Conservation (phyloP, 2,888 invertebrate species). For the Trichogramma evanescens region DNA sequence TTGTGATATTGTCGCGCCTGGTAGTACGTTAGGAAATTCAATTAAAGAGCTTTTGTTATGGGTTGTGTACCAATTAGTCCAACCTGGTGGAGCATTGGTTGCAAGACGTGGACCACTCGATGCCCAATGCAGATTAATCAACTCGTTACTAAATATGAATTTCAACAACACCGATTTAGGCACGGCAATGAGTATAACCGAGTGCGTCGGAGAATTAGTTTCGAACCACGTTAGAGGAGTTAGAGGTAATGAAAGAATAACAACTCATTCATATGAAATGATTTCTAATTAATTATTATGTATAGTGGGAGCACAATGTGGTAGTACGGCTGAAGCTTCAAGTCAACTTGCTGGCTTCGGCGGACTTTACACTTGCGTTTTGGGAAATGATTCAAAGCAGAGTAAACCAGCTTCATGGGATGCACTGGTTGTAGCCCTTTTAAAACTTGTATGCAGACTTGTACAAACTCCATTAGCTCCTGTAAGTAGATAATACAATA, state of each 20-base stretch:
- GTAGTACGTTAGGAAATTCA: constrained; percentile 51
- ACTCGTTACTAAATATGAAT: constrained; percentile 59
- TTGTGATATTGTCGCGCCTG: constrained; percentile 55
- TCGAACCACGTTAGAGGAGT: constrained; percentile 40
- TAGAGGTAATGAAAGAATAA: constrained; percentile 29
- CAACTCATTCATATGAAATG: no score
- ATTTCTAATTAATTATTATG: background rate
- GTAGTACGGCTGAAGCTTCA: constrained; percentile 44
- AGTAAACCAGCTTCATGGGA: constrained; percentile 65
- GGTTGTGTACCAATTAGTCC: constrained; percentile 65
- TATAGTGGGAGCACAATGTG: constrained; percentile 42
- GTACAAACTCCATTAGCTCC: constrained; percentile 58
- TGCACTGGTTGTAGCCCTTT: constrained; percentile 63
- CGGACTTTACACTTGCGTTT: constrained; percentile 68
- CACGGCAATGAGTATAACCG: constrained; percentile 66
- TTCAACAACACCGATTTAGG: constrained; percentile 64
- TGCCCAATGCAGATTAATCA: constrained; percentile 67
- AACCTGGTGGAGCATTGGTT: constrained; percentile 59
- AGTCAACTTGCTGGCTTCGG: constrained; percentile 59
- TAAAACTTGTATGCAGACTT: constrained; percentile 61
- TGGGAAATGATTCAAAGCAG: constrained; percentile 59
- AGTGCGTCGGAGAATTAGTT: constrained; percentile 57
- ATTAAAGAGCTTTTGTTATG: constrained; percentile 63
- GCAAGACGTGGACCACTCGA: constrained; percentile 64
- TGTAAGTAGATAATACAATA: constrained; percentile 33